These are phyloP conservation scores for Hermaeophaga mercurialis DNA, from an alignment of 2,888 invertebrate species.

Conservation along the genomic window DNA sequence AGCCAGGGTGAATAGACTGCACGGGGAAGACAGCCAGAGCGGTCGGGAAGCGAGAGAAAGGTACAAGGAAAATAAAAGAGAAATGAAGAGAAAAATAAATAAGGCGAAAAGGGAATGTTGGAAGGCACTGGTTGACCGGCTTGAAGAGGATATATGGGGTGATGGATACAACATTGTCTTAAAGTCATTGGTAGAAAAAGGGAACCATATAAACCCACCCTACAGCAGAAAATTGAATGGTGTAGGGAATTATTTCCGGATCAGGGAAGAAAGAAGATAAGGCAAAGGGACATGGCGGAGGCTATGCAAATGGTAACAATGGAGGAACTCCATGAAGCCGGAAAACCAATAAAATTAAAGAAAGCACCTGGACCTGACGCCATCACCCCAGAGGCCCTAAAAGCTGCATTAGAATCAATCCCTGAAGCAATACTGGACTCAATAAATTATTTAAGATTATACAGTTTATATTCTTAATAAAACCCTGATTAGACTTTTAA, in stretches of 20 bases:
- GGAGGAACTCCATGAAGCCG: background rate
- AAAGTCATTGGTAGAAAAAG: background rate
- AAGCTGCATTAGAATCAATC: background rate
- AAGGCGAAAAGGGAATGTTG: background rate
- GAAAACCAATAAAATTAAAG: background rate
- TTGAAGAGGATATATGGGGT: background rate
- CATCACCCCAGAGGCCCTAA: background rate
- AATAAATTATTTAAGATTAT: too few species aligned
- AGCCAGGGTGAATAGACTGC: background rate
- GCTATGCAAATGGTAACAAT: background rate
- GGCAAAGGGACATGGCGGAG: background rate
- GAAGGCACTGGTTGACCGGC: background rate
- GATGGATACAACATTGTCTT: background rate
- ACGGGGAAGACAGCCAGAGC: background rate
- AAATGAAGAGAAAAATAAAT: background rate
- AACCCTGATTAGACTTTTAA: too few species aligned
- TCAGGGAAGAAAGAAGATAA: background rate
- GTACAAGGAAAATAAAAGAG: background rate
- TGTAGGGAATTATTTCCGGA: background rate
- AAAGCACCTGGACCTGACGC: conserved; percentile 3
- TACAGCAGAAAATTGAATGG: background rate
- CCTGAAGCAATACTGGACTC: background rate
- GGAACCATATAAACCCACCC: background rate
- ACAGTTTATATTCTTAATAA: too few species aligned
- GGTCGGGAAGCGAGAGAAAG: background rate